Conservation (phyloP, 1,140 invertebrate species). For the Trichonephila clavata region DNA sequence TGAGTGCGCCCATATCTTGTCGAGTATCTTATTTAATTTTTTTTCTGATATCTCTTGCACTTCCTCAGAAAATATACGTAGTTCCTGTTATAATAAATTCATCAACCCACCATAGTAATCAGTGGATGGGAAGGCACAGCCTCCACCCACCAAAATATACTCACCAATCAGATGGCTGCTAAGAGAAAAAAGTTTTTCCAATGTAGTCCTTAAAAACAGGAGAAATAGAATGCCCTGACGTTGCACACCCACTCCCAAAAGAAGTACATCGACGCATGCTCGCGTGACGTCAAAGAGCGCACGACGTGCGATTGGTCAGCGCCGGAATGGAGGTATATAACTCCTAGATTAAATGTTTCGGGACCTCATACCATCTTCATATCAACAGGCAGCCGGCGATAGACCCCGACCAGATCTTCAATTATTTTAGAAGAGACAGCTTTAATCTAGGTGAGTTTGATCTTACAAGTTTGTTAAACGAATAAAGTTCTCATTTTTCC, state of each 20-base stretch:
- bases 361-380: neutral
- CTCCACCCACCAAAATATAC: slow-evolving; percentile 46
- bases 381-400: slow-evolving; percentile 45
- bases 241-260: slow-evolving; percentile 23
- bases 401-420: neutral
- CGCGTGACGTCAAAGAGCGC: slow-evolving; percentile 43
- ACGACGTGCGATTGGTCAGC: slow-evolving; percentile 42
- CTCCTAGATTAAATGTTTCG: slow-evolving; percentile 54
- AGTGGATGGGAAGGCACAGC: neutral
- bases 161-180: slow-evolving; percentile 38
- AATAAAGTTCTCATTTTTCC: neutral
- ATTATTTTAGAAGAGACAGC: neutral
- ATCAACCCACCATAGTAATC: slow-evolving; percentile 3
- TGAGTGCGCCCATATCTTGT: too few species aligned
- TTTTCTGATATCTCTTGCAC: neutral
- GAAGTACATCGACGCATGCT: neutral
- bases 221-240: slow-evolving; percentile 36
- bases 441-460: neutral
- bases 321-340: slow-evolving; percentile 58
- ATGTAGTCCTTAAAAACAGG: neutral
- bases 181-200: slow-evolving; percentile 47
- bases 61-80: neutral
- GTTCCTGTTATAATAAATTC: slow-evolving; percentile 27
- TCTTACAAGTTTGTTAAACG: neutral
- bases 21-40: neutral